Base-by-base conservation (phyloP, 2,113 vertebrate species). In the Butastur rufipennis region DNA sequence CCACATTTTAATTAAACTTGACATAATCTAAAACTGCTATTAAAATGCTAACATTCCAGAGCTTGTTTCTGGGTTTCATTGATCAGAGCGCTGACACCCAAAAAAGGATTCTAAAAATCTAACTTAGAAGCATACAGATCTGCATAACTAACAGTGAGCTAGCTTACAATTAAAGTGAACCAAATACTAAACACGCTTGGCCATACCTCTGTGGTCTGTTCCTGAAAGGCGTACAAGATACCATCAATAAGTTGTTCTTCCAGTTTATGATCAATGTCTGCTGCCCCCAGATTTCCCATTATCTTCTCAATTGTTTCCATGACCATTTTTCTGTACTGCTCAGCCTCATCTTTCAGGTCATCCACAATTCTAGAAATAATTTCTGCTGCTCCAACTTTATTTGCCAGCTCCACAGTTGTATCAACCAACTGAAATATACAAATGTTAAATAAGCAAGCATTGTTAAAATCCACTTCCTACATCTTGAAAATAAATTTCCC, bases 251-350 rank as follows among this genome's bases (percentile, higher is more conserved):
- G 98, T 72, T 99, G 99, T 91, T 99, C 99, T 96, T 99, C 99
- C 89, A 99, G 98, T 90, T 99, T 99, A 94, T 99, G 99, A 97
- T 99, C 99, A 10, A 99, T 99, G 97, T 99, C 99, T 14, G 99
- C 99, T 10, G 99, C 99, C 2, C 99, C 99, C 68, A 99, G 97
- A 95, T 99, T 99, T 50, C 99, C 99, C 99, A 99, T 99, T 84
- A 99, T 99, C 96, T 99, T 99, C 95, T 99, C 99, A 72, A 99
- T 99, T 27, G 99, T 99, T 91, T 99, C 99, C 99, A 99, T 99
- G 80, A 99, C 99, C 99, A 99, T 99, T 97, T 99, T 99, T 71
- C 99, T 98, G 98, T 99, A 99, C 95, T 99, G 99, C 71, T 99
- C 99, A 13, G 99, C 99, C 95, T 99, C 99, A 81, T 99, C 99